These are phyloP conservation scores for Melanostigma gelatinosum DNA, from an alignment of 2,113 vertebrate species.

Conservation along the genomic window DNA sequence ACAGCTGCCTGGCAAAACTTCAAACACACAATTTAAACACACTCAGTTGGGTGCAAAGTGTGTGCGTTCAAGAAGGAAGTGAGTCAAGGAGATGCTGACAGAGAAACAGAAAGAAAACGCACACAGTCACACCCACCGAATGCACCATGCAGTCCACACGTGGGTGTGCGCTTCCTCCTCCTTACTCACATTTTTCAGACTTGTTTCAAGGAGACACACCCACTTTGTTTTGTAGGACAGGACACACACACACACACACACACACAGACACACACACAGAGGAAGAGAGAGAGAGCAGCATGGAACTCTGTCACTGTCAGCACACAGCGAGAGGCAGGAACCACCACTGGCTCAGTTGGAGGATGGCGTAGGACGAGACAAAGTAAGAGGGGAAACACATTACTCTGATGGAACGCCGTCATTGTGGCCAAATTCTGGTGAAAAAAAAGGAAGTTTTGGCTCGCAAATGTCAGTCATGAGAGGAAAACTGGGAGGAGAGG, in stretches of 20 bases:
- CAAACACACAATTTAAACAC: neutral
- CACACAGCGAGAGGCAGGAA: constrained; percentile 22
- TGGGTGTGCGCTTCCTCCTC: constrained; percentile 65
- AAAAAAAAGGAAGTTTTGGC: constrained; percentile 1
- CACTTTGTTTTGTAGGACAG: constrained; percentile 65
- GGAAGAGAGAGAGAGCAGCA: constrained; percentile 9
- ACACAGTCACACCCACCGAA: constrained; percentile 1
- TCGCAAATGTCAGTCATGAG: neutral
- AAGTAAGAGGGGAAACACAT: neutral
- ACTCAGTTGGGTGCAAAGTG: constrained; percentile 7
- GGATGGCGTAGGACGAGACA: neutral
- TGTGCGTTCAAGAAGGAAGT: constrained; percentile 7
- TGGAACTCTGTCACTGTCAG: constrained; percentile 45
- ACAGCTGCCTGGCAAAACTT: constrained; percentile 27
- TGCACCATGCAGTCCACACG: neutral
- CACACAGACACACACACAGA: constrained; percentile 11
- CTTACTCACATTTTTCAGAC: constrained; percentile 50
- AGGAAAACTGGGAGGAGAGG: constrained; percentile 15
- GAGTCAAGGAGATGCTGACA: constrained; percentile 36
- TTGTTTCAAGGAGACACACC: constrained; percentile 67
- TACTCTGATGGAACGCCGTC: neutral
- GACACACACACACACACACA: constrained; percentile 33
- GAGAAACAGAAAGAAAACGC: constrained; percentile 18
- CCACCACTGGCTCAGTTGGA: neutral
- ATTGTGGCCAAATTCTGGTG: constrained; percentile 4